A percentile compares a stretch with the other conserved stretches of the same genome.
These are phyloP conservation scores for Nebria salina DNA, from an alignment of 2,888 invertebrate genomes.

Conservation along the genomic window DNA sequence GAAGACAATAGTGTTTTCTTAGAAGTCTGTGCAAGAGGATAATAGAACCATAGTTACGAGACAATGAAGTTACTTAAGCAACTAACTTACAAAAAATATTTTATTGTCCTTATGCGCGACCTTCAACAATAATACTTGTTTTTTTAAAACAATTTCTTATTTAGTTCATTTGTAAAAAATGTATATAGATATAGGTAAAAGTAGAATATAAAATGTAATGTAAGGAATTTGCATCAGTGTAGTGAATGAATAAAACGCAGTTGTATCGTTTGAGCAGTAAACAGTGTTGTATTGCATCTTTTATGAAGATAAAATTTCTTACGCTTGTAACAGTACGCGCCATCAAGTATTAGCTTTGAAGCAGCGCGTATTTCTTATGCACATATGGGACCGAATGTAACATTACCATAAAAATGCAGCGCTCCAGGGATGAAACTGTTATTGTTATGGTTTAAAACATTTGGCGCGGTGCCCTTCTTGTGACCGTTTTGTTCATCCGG, in stretches of 20 bases:
- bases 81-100: background rate
- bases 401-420: slow-evolving; percentile 44
- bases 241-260: background rate
- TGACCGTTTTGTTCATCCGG: background rate
- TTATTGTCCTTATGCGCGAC: background rate
- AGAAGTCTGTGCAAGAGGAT: background rate
- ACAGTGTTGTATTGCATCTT: background rate
- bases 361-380: slow-evolving; percentile 33
- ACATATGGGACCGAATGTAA: slow-evolving; percentile 36
- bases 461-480: slow-evolving; percentile 39
- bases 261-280: background rate
- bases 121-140: background rate
- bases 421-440: slow-evolving; percentile 40
- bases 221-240: background rate
- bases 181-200: background rate
- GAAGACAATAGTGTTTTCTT: background rate
- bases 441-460: slow-evolving; percentile 42
- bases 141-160: background rate
- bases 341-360: slow-evolving; percentile 38
- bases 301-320: background rate
- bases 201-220: background rate
- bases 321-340: background rate
- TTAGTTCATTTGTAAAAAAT: background rate
- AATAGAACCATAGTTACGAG: background rate
- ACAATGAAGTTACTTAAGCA: background rate